Percentiles rank a stretch among this genome's conserved stretches.
Evolutionary conservation across 2,888 invertebrate species (phyloP).

Genomic region (Bombylius major): DNA sequence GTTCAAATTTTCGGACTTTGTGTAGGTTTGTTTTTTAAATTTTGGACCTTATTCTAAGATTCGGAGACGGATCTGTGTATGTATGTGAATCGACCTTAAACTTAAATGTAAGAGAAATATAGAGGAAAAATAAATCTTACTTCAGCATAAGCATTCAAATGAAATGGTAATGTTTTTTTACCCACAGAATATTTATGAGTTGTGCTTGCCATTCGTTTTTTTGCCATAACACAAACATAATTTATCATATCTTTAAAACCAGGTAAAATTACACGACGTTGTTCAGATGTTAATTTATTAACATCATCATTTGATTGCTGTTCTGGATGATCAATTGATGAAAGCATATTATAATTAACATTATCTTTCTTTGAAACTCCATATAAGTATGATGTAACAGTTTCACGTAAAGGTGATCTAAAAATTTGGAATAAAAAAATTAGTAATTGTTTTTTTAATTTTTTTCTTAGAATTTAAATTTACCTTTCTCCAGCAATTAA

Average conservation of each 20-base stretch:
- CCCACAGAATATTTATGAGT: constrained; percentile 49
- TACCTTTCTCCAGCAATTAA: constrained; percentile 75
- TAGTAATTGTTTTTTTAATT: background rate
- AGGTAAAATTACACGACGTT: constrained; percentile 45
- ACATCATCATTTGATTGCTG: constrained; percentile 25
- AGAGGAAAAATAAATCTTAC: constrained; percentile 34
- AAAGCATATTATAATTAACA: constrained; percentile 35
- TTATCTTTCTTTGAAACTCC: constrained; percentile 49
- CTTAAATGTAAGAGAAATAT: too few relatives aligned
- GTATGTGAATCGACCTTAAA: too few relatives aligned
- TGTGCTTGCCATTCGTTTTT: constrained; percentile 46
- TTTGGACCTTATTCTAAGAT: too few relatives aligned
- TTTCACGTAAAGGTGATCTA: constrained; percentile 32
- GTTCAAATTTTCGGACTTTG: too few relatives aligned
- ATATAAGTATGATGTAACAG: constrained; percentile 43
- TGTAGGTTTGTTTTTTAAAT: too few relatives aligned
- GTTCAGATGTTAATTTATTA: constrained; percentile 29
- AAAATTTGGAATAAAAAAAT: background rate
- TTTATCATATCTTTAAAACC: constrained; percentile 58
- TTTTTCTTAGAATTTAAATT: constrained; percentile 16
- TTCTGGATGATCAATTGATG: constrained; percentile 35
- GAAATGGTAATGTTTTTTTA: constrained; percentile 58
- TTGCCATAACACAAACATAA: constrained; percentile 56
- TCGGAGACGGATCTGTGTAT: too few relatives aligned
- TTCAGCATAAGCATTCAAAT: constrained; percentile 58